phyloP scores from a whole-genome alignment of 35 echinoderm and acorn worm species.

The Diadema setosum region DNA sequence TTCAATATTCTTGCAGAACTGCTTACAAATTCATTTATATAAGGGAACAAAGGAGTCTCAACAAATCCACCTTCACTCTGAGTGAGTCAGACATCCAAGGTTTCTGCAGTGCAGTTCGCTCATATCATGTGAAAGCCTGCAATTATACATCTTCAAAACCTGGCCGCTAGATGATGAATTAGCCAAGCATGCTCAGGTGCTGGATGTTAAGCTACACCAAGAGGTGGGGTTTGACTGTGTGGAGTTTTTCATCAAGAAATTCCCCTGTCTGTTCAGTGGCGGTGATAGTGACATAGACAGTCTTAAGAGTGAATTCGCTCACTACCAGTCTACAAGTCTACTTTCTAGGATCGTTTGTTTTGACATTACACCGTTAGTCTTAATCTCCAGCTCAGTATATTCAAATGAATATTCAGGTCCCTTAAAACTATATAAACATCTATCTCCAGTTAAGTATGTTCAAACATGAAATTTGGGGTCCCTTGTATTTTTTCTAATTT shows the following conservation, averaged over 20 bases:
- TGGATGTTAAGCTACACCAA: constrained; percentile 11
- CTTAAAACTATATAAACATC: no score
- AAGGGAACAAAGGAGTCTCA: constrained; percentile 9
- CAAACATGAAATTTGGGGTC: no score
- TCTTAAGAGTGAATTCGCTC: constrained; percentile 12
- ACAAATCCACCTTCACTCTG: constrained; percentile 12
- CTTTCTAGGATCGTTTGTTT: no score
- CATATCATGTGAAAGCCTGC: constrained; percentile 2
- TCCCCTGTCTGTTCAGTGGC: constrained; percentile 17
- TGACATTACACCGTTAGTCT: no score
- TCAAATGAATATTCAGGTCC: no score
- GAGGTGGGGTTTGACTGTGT: neutral
- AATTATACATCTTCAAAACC: neutral
- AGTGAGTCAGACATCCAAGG: constrained; percentile 27
- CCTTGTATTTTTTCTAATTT: no score
- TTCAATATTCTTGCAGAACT: no score
- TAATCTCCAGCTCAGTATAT: no score
- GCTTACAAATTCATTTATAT: no score
- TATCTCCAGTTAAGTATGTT: no score
- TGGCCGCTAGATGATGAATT: constrained; percentile 21
- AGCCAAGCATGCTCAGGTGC: constrained; percentile 7
- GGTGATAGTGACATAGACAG: neutral
- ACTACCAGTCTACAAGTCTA: constrained; percentile 36
- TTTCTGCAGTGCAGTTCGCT: constrained; percentile 16
- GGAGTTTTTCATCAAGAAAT: constrained; percentile 14